A percentile compares a stretch with the other conserved stretches of the same genome.
Evolutionary conservation across 1,140 invertebrate genomes (phyloP).

Genomic region (Drosophila yakuba): DNA sequence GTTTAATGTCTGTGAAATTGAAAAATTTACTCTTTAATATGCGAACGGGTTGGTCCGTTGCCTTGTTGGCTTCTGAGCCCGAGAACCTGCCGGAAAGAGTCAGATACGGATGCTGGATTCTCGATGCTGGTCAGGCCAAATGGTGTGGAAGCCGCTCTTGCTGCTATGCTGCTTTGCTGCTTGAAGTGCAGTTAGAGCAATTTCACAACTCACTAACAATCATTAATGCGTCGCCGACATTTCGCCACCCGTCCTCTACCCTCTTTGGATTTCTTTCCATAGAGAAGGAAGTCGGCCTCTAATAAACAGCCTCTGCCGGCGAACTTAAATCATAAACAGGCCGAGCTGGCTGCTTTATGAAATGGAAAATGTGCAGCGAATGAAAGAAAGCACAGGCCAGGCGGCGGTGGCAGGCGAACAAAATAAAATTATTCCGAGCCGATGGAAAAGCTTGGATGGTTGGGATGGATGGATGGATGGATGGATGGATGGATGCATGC

Average conservation of each 20-base stretch:
- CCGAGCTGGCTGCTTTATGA: conserved; percentile 75
- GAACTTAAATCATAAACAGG: conserved; percentile 79
- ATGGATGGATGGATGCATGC: conserved; percentile 18
- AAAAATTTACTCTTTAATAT: conserved; percentile 83
- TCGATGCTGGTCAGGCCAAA: conserved; percentile 63
- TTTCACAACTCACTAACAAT: conserved; percentile 83
- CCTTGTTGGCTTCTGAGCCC: conserved; percentile 8
- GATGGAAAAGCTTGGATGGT: conserved; percentile 19
- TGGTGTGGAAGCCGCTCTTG: conserved; percentile 70
- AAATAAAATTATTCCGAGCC: conserved; percentile 43
- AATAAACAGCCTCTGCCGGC: conserved; percentile 66
- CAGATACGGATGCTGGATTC: conserved; percentile 53
- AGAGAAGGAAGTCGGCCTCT: conserved; percentile 66
- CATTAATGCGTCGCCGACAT: conserved; percentile 80
- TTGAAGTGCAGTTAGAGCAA: conserved; percentile 81
- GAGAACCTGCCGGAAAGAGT: conserved; percentile 71
- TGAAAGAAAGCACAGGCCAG: conserved; percentile 58
- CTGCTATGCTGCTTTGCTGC: conserved; percentile 53
- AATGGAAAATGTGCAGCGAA: conserved; percentile 79
- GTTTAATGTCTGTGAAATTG: conserved; percentile 83
- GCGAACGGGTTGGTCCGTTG: conserved; percentile 58
- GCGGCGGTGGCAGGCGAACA: conserved; percentile 19
- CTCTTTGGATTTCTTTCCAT: conserved; percentile 5
- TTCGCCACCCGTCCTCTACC: conserved; percentile 31
- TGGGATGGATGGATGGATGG: conserved; percentile 29